Conservation (phyloP, 2,888 invertebrate species). For the Cheilosia variabilis region DNA sequence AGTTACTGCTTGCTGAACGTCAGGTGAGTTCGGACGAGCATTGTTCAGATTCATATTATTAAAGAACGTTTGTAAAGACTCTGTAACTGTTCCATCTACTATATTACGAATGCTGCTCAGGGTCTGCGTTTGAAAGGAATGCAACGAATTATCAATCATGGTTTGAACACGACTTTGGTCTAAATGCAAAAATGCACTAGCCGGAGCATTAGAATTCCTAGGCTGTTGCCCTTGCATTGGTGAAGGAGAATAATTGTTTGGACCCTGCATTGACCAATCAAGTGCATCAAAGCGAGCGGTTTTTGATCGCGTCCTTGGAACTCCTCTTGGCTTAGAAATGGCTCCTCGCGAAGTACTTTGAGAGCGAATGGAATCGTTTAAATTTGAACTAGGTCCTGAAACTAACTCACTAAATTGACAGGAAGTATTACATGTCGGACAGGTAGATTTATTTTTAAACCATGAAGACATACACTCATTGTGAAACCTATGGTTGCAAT, state of each 20-base stretch:
- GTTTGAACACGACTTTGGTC: constrained; percentile 1
- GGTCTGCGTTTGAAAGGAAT: neutral
- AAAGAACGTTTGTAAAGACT: neutral
- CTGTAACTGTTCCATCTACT: neutral
- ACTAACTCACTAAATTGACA: neutral
- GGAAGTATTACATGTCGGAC: neutral
- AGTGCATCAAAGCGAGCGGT: neutral
- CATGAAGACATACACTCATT: neutral
- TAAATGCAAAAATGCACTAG: constrained; percentile 2
- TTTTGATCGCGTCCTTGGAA: neutral
- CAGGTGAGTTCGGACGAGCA: neutral
- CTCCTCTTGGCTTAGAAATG: neutral
- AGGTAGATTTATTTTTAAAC: neutral
- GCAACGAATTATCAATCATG: neutral
- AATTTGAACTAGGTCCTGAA: neutral
- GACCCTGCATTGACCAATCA: constrained; percentile 1
- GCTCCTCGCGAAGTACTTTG: neutral
- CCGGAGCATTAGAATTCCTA: neutral
- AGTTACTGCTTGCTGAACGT: too few relatives aligned
- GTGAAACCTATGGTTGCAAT: neutral
- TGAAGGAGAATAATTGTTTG: neutral
- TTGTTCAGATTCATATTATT: constrained; percentile 1
- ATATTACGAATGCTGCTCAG: neutral
- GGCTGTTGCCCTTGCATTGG: neutral
- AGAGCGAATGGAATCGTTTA: neutral